phyloP scores from a whole-genome alignment of 23 tunicate species.

The Phallusia fumigata region DNA sequence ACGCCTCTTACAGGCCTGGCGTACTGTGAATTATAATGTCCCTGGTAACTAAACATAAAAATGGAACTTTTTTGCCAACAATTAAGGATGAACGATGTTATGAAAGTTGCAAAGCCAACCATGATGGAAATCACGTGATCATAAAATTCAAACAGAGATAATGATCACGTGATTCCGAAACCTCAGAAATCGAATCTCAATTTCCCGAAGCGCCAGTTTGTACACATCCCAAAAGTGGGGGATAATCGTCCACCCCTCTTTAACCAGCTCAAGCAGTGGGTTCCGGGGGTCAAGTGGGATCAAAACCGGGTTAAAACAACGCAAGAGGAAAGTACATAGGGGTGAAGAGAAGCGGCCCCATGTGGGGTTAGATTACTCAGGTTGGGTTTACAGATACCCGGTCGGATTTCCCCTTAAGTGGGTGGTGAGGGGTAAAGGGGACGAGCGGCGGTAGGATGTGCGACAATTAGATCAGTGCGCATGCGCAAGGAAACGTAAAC shows the following conservation, averaged over 20 bases:
- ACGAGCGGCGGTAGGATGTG: background rate
- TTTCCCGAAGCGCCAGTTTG: no score
- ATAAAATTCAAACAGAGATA: no score
- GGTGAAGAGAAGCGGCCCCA: constrained; percentile 2
- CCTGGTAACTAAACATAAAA: no score
- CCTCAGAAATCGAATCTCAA: no score
- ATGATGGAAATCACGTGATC: no score
- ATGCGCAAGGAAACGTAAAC: background rate
- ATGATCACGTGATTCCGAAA: no score
- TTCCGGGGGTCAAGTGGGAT: background rate
- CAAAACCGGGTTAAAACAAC: constrained; percentile 3
- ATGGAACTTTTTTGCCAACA: no score
- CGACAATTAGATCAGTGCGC: background rate
- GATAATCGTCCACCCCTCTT: background rate
- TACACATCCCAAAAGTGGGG: no score
- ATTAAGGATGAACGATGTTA: no score
- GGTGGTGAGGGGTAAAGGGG: background rate
- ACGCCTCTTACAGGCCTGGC: no score
- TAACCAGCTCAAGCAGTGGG: background rate
- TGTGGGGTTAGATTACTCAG: background rate
- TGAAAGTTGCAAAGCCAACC: no score
- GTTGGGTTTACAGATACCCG: background rate
- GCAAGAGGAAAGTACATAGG: background rate
- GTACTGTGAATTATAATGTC: no score
- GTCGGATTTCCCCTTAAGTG: constrained; percentile 5